Percentiles rank a stretch among this genome's conserved stretches.
Evolutionary conservation across 53 echinoderm and acorn worm species (phyloP).

Genomic region (Actinopyga echinites): DNA sequence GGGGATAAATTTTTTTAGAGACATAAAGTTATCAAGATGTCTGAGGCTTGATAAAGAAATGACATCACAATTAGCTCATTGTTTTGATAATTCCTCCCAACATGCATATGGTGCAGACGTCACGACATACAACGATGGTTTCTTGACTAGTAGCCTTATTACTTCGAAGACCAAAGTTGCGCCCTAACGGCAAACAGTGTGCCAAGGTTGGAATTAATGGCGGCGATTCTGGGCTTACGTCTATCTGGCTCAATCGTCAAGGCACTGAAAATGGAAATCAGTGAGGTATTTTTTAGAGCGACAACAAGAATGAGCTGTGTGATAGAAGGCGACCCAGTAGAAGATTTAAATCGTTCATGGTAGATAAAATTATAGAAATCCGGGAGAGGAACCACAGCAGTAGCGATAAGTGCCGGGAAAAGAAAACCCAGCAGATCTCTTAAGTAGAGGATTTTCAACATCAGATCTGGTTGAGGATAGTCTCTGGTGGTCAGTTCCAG

Average conservation of each 20-base stretch:
- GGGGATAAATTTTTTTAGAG: no score
- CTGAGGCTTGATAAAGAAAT: not conserved
- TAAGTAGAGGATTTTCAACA: not conserved
- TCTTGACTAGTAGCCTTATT: not conserved
- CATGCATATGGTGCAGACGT: constrained; percentile 1
- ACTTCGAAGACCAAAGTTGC: constrained; percentile 36
- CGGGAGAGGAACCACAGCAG: constrained; percentile 19
- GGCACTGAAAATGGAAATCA: not conserved
- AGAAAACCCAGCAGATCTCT: constrained; percentile 2
- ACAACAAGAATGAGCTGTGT: not conserved
- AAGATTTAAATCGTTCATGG: constrained; percentile 1
- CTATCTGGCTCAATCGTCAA: not conserved
- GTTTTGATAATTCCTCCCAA: constrained; percentile 20
- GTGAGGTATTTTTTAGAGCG: not conserved
- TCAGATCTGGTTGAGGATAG: not conserved
- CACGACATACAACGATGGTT: not conserved
- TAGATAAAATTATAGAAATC: not conserved
- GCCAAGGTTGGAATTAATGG: constrained; percentile 35
- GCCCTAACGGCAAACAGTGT: not conserved
- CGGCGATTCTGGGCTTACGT: constrained; percentile 11
- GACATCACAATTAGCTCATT: not conserved
- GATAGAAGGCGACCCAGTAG: not conserved
- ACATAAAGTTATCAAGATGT: no score
- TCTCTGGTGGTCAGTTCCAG: not conserved
- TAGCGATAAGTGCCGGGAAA: constrained; percentile 24